phyloP scores from a whole-genome alignment of 2,888 invertebrate genomes.

The Alsophila aescularia region DNA sequence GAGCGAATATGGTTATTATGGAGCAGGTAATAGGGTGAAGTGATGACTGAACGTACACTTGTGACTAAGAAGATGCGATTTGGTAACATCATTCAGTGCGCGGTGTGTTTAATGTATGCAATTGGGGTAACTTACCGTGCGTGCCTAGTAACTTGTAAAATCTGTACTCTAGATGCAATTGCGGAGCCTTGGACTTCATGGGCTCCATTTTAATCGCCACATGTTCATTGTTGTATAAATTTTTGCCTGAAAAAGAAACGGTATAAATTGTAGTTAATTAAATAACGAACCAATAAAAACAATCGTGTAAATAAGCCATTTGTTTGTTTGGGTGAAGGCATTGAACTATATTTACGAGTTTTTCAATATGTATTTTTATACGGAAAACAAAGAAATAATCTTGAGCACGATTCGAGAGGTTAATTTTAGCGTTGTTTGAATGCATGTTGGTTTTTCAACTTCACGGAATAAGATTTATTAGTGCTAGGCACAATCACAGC shows the following conservation, averaged over 20 bases:
- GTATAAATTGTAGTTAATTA: constrained; percentile 3
- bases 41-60: constrained; percentile 16
- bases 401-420: constrained; percentile 7
- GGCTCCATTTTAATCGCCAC: constrained; percentile 99
- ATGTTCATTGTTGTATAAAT: constrained; percentile 99
- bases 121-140: constrained; percentile 89
- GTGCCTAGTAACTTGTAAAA: constrained; percentile 99
- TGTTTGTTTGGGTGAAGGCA: constrained; percentile 9
- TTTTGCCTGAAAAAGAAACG: constrained; percentile 93
- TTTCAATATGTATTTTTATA: constrained; percentile 25
- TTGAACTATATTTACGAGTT: constrained; percentile 24
- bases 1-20: constrained; percentile 35
- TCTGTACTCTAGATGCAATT: constrained; percentile 99
- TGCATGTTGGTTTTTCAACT: constrained; percentile 10
- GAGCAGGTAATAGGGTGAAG: constrained; percentile 30
- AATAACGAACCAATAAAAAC: not conserved
- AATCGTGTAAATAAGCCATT: constrained; percentile 11
- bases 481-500: constrained; percentile 1
- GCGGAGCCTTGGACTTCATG: constrained; percentile 99
- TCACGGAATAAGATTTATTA: constrained; percentile 19
- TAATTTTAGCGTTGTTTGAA: constrained; percentile 28
- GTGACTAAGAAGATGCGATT: constrained; percentile 30
- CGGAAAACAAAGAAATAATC: constrained; percentile 28
- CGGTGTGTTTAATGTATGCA: constrained; percentile 33
- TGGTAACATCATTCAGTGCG: constrained; percentile 28